Evolutionary conservation across 2,113 vertebrate genomes (phyloP), one percentile per base, ranked within the genome.

Genomic region (Ammospiza nelsoni): DNA sequence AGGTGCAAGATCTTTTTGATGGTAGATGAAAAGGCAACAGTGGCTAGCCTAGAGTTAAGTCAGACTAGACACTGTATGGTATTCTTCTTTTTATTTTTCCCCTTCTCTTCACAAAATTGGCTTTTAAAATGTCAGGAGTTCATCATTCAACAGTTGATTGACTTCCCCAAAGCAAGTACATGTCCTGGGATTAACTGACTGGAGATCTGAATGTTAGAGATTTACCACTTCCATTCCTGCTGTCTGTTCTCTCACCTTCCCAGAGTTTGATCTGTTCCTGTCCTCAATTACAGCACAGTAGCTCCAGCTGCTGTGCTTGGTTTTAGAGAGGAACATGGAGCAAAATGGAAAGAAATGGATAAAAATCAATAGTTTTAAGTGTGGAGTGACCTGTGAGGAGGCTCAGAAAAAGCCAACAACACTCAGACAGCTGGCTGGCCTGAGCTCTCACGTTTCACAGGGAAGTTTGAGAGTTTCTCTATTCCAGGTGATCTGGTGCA

Each of bases 241-340:
- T 88, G 13, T 39, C 79, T 92, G 44, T 74, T 83, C 79, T 87
- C 61, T 88, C 44, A 52, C 61, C 68, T 89, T 78, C 37, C 51
- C 48, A 6, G 46, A 68, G 85, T 92, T 54, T 93, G 72, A 86
- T 94, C 65, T 89, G 35, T 78, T 90, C 68, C 51, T 75, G 65
- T 55, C 86, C 82, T 93, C 93, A 95, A 31, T 93, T 88, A 86
- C 83, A 88, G 67, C 73, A n/a, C 54, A 72, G 84, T 9, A 83
- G 79, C 72, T 88, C 39, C 63, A 69, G 6, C 46, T 48, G 12
- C 24, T 89, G 25, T 67, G 44, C 18, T 76, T 87, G 43, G 46
- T 58, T 59, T 43, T 78, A 43, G 0, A 91, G 81, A 22, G 28
- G n/a, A 87, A 7, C 1, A 0, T 35, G 55, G 24, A 80, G 41